Conservation (phyloP, 2,797 vertebrate genomes). For the Gallirallus australis region DNA sequence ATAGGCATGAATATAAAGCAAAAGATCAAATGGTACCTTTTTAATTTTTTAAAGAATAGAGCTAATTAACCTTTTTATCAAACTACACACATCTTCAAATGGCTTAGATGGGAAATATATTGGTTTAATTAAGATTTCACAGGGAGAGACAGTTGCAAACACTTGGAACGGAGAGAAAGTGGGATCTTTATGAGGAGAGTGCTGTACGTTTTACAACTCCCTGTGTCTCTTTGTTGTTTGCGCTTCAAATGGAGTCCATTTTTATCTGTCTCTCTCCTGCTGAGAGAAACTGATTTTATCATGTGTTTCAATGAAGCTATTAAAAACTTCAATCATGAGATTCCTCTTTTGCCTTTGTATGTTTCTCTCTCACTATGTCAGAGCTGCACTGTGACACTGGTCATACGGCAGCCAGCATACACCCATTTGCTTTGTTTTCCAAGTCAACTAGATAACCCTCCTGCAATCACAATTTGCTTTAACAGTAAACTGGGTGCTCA, state of each 20-base stretch:
- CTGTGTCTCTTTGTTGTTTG: conserved; percentile 54
- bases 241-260: conserved; percentile 52
- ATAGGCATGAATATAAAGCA: conserved; percentile 65
- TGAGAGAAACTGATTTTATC: conserved; percentile 59
- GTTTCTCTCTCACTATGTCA: neutral
- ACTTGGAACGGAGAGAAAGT: conserved; percentile 35
- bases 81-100: conserved; percentile 47
- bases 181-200: conserved; percentile 27
- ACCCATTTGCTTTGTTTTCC: conserved; percentile 41
- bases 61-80: conserved; percentile 66
- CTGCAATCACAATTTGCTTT: conserved; percentile 30
- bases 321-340: conserved; percentile 54
- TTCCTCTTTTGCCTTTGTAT: conserved; percentile 44
- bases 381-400: conserved; percentile 27
- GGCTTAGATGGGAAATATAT: conserved; percentile 53
- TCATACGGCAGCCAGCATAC: conserved; percentile 36
- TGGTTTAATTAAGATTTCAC: conserved; percentile 74
- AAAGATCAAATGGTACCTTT: conserved; percentile 52
- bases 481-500: neutral
- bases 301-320: conserved; percentile 66
- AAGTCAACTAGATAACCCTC: conserved; percentile 3
- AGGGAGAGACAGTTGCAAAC: conserved; percentile 55
- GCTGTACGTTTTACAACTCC: conserved; percentile 35
- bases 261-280: conserved; percentile 58
- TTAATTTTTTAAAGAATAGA: conserved; percentile 36